A percentile compares a stretch with the other conserved stretches of the same genome.
Evolutionary conservation across 2,113 vertebrate species (phyloP).

Genomic region (Nicator chloris): DNA sequence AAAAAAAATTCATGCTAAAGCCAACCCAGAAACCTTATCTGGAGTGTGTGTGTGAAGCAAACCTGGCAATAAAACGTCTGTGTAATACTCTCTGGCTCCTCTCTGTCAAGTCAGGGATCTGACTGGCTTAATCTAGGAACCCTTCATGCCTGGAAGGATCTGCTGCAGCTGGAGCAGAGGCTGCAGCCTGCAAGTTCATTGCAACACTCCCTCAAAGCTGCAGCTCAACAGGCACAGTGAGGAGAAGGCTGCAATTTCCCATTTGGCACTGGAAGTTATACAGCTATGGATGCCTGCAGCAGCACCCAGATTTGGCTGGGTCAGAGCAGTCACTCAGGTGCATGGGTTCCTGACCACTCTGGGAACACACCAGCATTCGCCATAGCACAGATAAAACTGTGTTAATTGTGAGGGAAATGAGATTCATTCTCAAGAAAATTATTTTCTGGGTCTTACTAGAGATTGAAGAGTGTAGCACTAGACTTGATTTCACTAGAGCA

Average conservation of each 20-base stretch:
- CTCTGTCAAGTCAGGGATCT: not conserved
- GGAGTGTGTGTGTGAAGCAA: not conserved
- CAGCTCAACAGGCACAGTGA: accelerated
- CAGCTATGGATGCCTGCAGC: accelerated
- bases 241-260: not conserved
- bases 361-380: not conserved
- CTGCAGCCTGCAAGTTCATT: not conserved
- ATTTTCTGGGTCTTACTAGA: not conserved
- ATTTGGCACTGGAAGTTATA: not conserved
- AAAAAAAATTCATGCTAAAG: not conserved
- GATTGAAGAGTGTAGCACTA: not conserved
- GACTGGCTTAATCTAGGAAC: not conserved
- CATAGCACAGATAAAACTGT: not conserved
- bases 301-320: not conserved
- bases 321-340: not conserved
- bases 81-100: not conserved
- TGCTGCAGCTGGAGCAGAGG: not conserved
- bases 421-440: not conserved
- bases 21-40: constrained; percentile 16
- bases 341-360: too few species aligned
- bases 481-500: not conserved
- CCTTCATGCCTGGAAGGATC: not conserved
- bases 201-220: not conserved
- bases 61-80: not conserved
- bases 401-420: accelerated